These are phyloP conservation scores for Hirtodrosophila alboralis DNA, from an alignment of 2,888 invertebrate species.

Conservation along the genomic window DNA sequence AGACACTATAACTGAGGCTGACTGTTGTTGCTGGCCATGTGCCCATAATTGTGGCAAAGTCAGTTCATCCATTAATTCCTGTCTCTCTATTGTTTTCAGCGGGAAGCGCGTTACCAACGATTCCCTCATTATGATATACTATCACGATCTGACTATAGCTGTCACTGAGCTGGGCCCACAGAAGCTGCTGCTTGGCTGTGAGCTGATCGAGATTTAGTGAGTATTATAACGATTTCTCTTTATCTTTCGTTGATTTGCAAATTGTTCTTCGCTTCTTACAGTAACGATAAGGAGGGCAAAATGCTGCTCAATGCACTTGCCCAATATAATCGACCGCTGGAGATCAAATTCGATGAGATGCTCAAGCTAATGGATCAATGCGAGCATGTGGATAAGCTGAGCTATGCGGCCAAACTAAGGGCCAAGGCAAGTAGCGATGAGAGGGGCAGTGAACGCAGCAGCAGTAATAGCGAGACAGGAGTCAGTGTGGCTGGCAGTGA, in stretches of 20 bases:
- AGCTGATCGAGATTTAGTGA: slow-evolving; percentile 94
- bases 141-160: slow-evolving; percentile 92
- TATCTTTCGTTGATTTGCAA: not conserved
- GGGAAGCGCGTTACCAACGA: slow-evolving; percentile 88
- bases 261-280: slow-evolving; percentile 75
- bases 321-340: slow-evolving; percentile 87
- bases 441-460: slow-evolving; percentile 45
- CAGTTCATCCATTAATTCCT: slow-evolving; percentile 27
- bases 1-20: slow-evolving; percentile 23
- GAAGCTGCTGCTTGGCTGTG: slow-evolving; percentile 90
- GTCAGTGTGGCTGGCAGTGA: slow-evolving; percentile 20
- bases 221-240: slow-evolving; percentile 83
- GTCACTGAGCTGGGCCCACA: slow-evolving; percentile 90
- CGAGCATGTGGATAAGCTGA: slow-evolving; percentile 86
- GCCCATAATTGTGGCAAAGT: slow-evolving; percentile 49
- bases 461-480: slow-evolving; percentile 70
- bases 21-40: slow-evolving; percentile 55
- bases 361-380: slow-evolving; percentile 92
- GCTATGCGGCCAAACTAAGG: slow-evolving; percentile 57
- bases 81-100: slow-evolving; percentile 79
- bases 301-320: slow-evolving; percentile 88
- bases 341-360: slow-evolving; percentile 90
- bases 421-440: slow-evolving; percentile 70
- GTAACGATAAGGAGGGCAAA: slow-evolving; percentile 89
- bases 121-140: slow-evolving; percentile 90